Conservation (phyloP, 2,797 vertebrate species). For the Phataginus tricuspis region DNA sequence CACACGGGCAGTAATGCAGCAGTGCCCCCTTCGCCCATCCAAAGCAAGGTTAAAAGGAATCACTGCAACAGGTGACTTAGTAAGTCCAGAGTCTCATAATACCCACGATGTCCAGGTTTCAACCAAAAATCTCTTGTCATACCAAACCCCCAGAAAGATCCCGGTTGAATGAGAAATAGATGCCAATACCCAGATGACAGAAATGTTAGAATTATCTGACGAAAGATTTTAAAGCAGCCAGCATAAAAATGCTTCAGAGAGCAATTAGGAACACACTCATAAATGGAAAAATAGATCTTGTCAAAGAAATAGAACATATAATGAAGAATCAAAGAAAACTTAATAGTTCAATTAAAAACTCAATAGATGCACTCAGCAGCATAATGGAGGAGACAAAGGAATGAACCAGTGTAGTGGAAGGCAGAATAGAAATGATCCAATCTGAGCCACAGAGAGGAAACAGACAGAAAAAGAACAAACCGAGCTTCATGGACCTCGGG, state of each 20-base stretch:
- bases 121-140: not conserved
- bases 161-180: not conserved
- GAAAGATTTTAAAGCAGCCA: not conserved
- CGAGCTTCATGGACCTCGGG: not conserved
- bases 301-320: not conserved
- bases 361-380: not conserved
- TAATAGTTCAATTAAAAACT: not conserved
- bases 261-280: not conserved
- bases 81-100: not conserved
- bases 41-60: not conserved
- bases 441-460: not conserved
- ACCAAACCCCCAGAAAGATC: not conserved
- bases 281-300: not conserved
- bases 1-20: not conserved
- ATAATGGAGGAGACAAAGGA: not conserved
- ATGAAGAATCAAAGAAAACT: not conserved
- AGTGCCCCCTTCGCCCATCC: rapidly evolving
- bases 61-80: not conserved
- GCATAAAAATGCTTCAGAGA: not conserved
- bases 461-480: not conserved
- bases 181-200: not conserved
- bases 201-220: not conserved
- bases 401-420: not conserved
- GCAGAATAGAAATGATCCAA: not conserved
- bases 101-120: not conserved